These are phyloP conservation scores for Neoitamus cyanurus DNA, from an alignment of 2,888 invertebrate genomes.

Conservation along the genomic window DNA sequence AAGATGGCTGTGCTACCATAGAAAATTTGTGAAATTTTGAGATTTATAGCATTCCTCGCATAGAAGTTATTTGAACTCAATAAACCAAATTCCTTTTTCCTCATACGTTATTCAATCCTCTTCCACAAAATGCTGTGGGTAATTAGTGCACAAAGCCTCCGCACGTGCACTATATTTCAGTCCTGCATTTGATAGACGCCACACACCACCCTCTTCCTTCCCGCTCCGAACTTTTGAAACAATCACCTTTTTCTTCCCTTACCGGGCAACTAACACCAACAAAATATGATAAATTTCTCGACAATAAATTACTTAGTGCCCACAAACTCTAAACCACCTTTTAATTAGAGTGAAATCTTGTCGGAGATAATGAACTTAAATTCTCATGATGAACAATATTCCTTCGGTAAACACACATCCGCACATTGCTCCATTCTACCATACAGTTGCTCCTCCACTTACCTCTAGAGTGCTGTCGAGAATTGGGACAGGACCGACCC, in stretches of 20 bases:
- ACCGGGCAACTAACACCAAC: slow-evolving; percentile 1
- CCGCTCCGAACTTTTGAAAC: neutral
- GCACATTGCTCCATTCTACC: neutral
- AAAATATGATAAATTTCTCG: slow-evolving; percentile 57
- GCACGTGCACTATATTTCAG: neutral
- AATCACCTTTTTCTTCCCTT: neutral
- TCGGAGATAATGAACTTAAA: slow-evolving; percentile 58
- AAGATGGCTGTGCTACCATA: too few relatives aligned
- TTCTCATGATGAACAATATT: slow-evolving; percentile 51
- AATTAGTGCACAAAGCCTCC: slow-evolving; percentile 1
- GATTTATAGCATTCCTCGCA: neutral
- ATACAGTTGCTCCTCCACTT: neutral
- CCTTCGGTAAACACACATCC: slow-evolving; percentile 25
- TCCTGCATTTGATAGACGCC: neutral
- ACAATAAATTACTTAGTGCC: slow-evolving; percentile 58
- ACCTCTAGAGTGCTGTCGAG: neutral
- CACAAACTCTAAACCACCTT: slow-evolving; percentile 57
- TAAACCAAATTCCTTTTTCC: neutral
- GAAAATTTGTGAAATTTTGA: neutral
- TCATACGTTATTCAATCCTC: neutral
- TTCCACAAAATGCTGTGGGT: neutral
- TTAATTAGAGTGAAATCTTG: slow-evolving; percentile 57
- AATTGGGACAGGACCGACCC: slow-evolving; percentile 35
- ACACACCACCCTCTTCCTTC: neutral
- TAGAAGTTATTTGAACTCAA: neutral